Evolutionary conservation across 30 jellyfish, hydroid and myxozoan species (phyloP).

Genomic region (Morbakka virulenta): DNA sequence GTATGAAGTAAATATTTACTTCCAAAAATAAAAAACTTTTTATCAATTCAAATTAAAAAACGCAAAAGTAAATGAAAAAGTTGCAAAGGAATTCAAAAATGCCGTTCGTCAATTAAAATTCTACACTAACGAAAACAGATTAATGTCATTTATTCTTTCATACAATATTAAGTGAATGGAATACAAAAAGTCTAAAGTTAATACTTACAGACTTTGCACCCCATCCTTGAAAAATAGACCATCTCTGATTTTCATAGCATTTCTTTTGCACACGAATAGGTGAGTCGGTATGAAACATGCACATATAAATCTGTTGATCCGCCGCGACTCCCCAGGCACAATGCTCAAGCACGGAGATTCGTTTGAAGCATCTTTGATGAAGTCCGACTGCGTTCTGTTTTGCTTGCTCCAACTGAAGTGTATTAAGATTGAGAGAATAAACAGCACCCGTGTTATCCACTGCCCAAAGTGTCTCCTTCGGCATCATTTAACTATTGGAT

Average conservation of each 20-base stretch:
- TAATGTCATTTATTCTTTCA: no score
- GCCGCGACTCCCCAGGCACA: slow-evolving; percentile 97
- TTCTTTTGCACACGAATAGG: slow-evolving; percentile 69
- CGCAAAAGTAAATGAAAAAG: no score
- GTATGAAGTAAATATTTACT: no score
- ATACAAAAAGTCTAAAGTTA: no score
- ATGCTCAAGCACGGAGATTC: slow-evolving; percentile 51
- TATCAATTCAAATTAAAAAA: no score
- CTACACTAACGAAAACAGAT: no score
- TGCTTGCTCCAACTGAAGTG: neutral
- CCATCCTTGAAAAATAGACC: slow-evolving; percentile 81
- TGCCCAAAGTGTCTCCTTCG: neutral
- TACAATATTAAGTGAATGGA: no score
- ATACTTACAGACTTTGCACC: slow-evolving; percentile 66
- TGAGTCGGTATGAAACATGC: slow-evolving; percentile 69
- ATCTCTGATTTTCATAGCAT: slow-evolving; percentile 81
- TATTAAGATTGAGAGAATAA: neutral
- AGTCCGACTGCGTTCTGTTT: neutral
- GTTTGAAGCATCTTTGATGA: slow-evolving; percentile 8
- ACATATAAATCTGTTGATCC: slow-evolving; percentile 68
- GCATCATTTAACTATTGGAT: no score
- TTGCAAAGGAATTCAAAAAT: no score
- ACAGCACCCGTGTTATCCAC: neutral
- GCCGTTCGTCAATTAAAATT: no score
- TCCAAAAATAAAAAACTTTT: no score